These are phyloP conservation scores for Acrocephalus arundinaceus DNA, from an alignment of 2,113 vertebrate genomes.

Conservation along the genomic window DNA sequence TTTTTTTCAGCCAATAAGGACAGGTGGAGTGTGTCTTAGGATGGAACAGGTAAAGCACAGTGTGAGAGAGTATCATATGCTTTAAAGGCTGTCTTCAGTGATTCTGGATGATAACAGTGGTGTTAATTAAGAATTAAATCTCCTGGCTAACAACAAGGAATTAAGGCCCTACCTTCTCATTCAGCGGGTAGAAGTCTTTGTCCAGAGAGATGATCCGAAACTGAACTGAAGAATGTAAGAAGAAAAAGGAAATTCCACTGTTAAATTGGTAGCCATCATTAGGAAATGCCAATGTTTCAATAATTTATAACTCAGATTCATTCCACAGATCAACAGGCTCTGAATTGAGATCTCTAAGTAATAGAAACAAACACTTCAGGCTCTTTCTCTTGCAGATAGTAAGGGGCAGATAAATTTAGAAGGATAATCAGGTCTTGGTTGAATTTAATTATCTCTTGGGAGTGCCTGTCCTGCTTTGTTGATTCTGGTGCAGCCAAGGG, in stretches of 20 bases:
- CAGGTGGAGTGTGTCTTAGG: neutral
- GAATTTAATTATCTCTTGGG: neutral
- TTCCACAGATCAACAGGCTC: neutral
- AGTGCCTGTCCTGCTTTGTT: neutral
- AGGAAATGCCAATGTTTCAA: neutral
- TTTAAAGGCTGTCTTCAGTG: neutral
- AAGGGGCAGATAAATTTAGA: neutral
- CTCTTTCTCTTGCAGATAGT: neutral
- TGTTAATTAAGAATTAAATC: neutral
- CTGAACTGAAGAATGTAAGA: slow-evolving; percentile 49
- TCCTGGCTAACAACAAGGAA: neutral
- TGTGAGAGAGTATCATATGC: neutral
- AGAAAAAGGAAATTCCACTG: neutral
- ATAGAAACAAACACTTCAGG: neutral
- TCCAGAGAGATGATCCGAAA: slow-evolving; percentile 73
- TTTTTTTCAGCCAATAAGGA: neutral
- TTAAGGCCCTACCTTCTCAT: slow-evolving; percentile 68
- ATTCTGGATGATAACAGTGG: neutral
- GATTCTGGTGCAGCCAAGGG: neutral
- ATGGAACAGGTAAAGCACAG: neutral
- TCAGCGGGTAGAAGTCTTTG: slow-evolving; percentile 64
- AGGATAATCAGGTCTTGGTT: neutral
- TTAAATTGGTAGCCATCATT: neutral
- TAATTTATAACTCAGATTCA: neutral
- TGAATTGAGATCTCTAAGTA: neutral